Base-by-base conservation (phyloP, 2,888 invertebrate genomes). In the Lepeophtheirus nordmannii region DNA sequence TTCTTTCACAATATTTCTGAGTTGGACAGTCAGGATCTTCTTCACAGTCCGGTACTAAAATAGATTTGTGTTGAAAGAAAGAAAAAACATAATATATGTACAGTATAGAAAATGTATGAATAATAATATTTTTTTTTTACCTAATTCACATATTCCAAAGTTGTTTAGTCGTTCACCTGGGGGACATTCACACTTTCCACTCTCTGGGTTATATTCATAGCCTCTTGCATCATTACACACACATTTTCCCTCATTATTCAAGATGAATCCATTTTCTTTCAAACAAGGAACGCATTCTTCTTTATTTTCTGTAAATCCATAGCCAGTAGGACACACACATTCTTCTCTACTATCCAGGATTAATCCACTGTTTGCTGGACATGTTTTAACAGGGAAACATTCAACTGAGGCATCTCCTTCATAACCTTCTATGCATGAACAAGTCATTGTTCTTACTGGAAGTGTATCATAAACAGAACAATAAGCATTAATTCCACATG, bases 391-490 rank as follows among this genome's bases (percentile, higher is more conserved):
- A 79, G 82, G 84, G 71, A 86, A 85, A 73, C 91, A 92, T 73
- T 85, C 83, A 11, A 85, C 80, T 10, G 88, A 84, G 22, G 91
- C 90, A 74, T 90, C 88, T 74, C 91, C 92, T 76, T 84, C 84
- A 72, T 88, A 90, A 20, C 91, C 91, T 63, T 87, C 86, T 37
- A 90, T 88, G 72, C 92, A 92, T 3, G 88, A 82, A 74, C 91
- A 92, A 46, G 89, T 82, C 86, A 91, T 88, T 0, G 90, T 89
- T 69, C 90, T 81, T 9, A 90, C 86, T 0, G 91, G 89, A 37
- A 85, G 75, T 7, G 89, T 87, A 73, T 90, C 86, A 30, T 87
- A 82, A 0, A 89, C 89, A 75, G 84, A 82, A 73, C 91, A 91
- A 69, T 82, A 82, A 0, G 90, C 84, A 41, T 89, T 89, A 65